phyloP scores from a whole-genome alignment of 1,140 invertebrate species.

The Diuraphis noxia region DNA sequence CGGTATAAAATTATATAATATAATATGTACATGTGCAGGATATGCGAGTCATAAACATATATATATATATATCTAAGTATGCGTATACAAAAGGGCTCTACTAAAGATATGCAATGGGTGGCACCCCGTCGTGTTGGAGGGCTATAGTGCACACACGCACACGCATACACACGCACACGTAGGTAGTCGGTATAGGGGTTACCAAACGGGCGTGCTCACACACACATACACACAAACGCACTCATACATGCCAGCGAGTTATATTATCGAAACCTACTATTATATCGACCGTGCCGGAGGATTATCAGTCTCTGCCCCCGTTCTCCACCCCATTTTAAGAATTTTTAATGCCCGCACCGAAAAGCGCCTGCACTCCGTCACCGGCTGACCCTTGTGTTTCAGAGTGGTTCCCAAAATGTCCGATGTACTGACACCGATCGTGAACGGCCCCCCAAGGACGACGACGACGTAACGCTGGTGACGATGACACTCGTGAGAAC shows the following conservation, averaged over 20 bases:
- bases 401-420: slow-evolving; percentile 14
- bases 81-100: slow-evolving; percentile 36
- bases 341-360: slow-evolving; percentile 37
- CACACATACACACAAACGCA: not conserved
- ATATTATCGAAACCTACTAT: slow-evolving; percentile 19
- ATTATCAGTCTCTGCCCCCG: slow-evolving; percentile 18
- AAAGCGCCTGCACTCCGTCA: not conserved
- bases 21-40: slow-evolving; percentile 14
- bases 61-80: not conserved
- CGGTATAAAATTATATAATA: slow-evolving; percentile 29
- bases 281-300: slow-evolving; percentile 36
- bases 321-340: slow-evolving; percentile 27
- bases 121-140: slow-evolving; percentile 43
- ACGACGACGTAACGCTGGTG: not conserved
- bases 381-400: slow-evolving; percentile 3
- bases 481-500: slow-evolving; percentile 33
- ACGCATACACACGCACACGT: not conserved
- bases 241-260: not conserved
- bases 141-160: not conserved
- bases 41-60: not conserved
- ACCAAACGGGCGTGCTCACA: not conserved
- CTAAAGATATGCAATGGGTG: slow-evolving; percentile 43
- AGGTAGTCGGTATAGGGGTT: slow-evolving; percentile 12
- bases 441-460: not conserved
- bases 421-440: not conserved